Evolutionary conservation across 2,888 invertebrate species (phyloP).

Genomic region (Nemurella pictetii): DNA sequence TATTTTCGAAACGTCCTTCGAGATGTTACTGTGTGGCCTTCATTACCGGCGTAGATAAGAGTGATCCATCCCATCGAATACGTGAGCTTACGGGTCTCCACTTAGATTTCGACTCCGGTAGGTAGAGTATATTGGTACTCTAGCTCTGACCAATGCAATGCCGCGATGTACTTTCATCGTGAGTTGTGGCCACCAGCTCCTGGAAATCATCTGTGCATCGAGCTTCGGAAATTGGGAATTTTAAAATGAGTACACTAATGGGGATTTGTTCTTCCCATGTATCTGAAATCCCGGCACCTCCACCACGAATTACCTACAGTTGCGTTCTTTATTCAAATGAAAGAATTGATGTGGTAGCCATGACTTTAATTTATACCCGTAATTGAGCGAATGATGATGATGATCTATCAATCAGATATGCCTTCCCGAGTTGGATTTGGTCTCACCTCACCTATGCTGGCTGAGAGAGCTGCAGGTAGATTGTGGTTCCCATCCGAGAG

Average conservation of each 20-base stretch:
- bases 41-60: conserved; percentile 25
- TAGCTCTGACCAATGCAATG: background rate
- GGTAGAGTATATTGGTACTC: too few species aligned
- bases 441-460: background rate
- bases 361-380: background rate
- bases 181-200: background rate
- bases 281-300: background rate
- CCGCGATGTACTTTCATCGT: background rate
- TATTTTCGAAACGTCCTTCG: conserved; percentile 28
- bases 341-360: background rate
- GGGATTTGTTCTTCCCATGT: too few species aligned
- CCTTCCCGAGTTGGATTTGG: too few species aligned
- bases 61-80: conserved; percentile 11
- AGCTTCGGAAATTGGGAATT: too few species aligned
- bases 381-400: background rate
- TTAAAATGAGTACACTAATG: too few species aligned
- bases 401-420: background rate
- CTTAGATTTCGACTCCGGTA: conserved; percentile 3
- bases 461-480: background rate
- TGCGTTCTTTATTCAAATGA: background rate
- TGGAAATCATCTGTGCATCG: background rate
- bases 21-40: conserved; percentile 26
- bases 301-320: background rate
- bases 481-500: background rate
- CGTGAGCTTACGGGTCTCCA: conserved; percentile 11